Conservation (phyloP, 2,888 invertebrate genomes). For the Drosophila meridionalis region DNA sequence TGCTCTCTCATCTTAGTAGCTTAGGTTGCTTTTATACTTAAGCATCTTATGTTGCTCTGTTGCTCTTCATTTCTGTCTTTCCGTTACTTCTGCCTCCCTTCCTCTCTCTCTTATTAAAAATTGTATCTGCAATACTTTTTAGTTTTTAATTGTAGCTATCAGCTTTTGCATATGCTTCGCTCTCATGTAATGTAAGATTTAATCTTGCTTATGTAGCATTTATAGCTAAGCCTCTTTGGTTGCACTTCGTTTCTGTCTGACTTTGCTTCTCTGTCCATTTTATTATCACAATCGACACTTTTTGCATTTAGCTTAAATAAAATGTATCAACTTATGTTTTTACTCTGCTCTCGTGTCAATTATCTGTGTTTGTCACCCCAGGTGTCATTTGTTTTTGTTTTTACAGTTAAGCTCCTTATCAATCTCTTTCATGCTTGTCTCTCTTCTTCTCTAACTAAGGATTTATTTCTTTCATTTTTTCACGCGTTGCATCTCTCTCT, state of each 20-base stretch:
- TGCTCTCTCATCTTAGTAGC: constrained; percentile 2
- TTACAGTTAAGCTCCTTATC: neutral
- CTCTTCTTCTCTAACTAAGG: neutral
- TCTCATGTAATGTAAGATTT: neutral
- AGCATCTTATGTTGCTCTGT: constrained; percentile 5
- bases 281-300: neutral
- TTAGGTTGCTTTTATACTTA: constrained; percentile 3
- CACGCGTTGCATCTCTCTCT: neutral
- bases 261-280: neutral
- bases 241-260: neutral
- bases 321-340: neutral
- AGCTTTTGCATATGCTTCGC: neutral
- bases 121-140: neutral
- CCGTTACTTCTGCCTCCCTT: neutral
- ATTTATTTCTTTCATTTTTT: neutral
- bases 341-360: neutral
- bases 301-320: neutral
- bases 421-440: neutral
- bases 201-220: neutral
- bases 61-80: neutral
- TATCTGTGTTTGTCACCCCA: neutral
- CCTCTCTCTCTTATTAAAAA: neutral
- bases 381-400: neutral
- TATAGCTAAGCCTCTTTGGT: neutral
- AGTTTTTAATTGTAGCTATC: neutral